These are phyloP conservation scores for Diabrotica undecimpunctata DNA, from an alignment of 1,140 invertebrate species.

Conservation along the genomic window DNA sequence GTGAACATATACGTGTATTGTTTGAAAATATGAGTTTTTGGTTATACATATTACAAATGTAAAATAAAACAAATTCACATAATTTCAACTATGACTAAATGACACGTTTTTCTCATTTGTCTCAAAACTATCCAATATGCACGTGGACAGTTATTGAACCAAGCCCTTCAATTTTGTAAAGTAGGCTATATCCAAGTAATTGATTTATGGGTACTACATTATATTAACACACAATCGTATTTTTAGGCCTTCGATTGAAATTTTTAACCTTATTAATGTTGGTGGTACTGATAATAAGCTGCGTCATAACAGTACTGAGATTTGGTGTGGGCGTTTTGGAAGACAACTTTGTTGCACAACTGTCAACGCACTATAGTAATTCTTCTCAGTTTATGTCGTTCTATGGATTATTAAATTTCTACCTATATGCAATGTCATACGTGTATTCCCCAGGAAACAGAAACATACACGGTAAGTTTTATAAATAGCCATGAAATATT, in stretches of 20 bases:
- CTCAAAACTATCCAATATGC: too few species aligned
- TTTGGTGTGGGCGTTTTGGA: conserved; percentile 87
- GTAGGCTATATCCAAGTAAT: too few species aligned
- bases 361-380: conserved; percentile 82
- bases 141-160: too few species aligned
- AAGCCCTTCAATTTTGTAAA: too few species aligned
- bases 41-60: too few species aligned
- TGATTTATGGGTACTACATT: too few species aligned
- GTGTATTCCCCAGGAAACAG: conserved; percentile 77
- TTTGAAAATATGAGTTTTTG: too few species aligned
- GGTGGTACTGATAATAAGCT: conserved; percentile 75
- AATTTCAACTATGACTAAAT: too few species aligned
- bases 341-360: conserved; percentile 88
- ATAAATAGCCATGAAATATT: too few species aligned
- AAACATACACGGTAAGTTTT: conserved; percentile 75
- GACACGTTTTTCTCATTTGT: too few species aligned
- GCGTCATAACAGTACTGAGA: conserved; percentile 72
- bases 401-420: conserved; percentile 93
- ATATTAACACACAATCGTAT: background rate
- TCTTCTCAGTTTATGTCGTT: conserved; percentile 93
- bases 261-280: conserved; percentile 85
- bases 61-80: too few species aligned
- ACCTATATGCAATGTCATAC: conserved; percentile 90
- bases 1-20: too few species aligned
- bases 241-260: conserved; percentile 83